Conservation (phyloP, 1,140 invertebrate genomes). For the Nasonia longicornis region DNA sequence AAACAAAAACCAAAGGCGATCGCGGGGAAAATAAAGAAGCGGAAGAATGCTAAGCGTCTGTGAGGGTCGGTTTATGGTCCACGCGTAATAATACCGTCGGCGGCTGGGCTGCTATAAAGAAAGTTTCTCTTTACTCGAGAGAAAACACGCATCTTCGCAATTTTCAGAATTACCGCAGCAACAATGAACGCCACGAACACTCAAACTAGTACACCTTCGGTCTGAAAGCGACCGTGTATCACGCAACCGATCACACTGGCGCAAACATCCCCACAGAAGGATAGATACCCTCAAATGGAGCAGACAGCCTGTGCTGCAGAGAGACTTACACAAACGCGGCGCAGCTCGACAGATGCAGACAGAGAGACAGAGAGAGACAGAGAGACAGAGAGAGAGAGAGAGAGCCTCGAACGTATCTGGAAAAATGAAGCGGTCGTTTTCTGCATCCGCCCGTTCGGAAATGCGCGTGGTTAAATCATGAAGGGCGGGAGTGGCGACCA, state of each 20-base stretch:
- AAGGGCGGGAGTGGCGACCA: slow-evolving; percentile 53
- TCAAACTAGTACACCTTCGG: background rate
- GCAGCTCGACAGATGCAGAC: background rate
- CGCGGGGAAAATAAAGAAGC: background rate
- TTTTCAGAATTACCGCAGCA: background rate
- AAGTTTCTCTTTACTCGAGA: background rate
- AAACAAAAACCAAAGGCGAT: background rate
- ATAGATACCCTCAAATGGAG: background rate
- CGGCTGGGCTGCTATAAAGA: background rate
- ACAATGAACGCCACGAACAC: background rate
- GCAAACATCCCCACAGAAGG: background rate
- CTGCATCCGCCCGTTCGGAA: slow-evolving; percentile 55
- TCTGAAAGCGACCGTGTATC: background rate
- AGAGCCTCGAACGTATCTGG: slow-evolving; percentile 42
- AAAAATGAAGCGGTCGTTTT: slow-evolving; percentile 58
- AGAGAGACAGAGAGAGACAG: background rate
- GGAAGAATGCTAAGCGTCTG: background rate
- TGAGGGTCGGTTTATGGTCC: background rate
- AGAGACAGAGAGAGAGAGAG: background rate
- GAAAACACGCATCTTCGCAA: background rate
- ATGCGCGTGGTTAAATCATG: slow-evolving; percentile 63
- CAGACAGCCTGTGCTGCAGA: background rate
- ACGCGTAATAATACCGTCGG: background rate
- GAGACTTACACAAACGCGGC: background rate
- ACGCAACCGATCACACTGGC: background rate